phyloP scores from a whole-genome alignment of 2,888 invertebrate species.

The Perizoma affinitatum region DNA sequence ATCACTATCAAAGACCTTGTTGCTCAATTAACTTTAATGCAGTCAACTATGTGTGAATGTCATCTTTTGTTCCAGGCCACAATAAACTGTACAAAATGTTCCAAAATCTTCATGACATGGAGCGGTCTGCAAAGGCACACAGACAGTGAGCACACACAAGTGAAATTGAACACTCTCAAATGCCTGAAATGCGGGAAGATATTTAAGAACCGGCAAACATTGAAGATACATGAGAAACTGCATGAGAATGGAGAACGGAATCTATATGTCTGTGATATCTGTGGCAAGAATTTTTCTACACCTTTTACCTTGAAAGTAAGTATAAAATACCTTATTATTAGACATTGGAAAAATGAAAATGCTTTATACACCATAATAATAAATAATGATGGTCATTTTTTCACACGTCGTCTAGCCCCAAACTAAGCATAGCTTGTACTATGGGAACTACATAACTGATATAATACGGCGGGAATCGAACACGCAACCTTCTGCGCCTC shows the following conservation, averaged over 20 bases:
- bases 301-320: conserved; percentile 60
- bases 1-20: too few species aligned
- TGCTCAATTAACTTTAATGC: too few species aligned
- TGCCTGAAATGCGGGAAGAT: conserved; percentile 70
- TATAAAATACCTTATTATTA: not conserved
- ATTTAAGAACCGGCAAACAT: conserved; percentile 60
- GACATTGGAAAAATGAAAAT: too few species aligned
- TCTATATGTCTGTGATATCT: conserved; percentile 67
- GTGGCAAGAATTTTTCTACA: conserved; percentile 66
- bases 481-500: too few species aligned
- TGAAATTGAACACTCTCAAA: conserved; percentile 56
- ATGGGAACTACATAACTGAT: too few species aligned
- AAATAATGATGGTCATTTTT: too few species aligned
- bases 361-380: too few species aligned
- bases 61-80: conserved; percentile 43
- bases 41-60: not conserved
- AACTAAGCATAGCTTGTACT: too few species aligned
- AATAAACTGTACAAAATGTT: conserved; percentile 63
- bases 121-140: conserved; percentile 66
- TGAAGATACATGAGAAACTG: conserved; percentile 61
- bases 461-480: too few species aligned
- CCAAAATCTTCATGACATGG: conserved; percentile 69
- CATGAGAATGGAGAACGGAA: conserved; percentile 61
- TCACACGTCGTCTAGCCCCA: too few species aligned
- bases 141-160: conserved; percentile 59